These are phyloP conservation scores for Felis catus DNA, from an alignment of 2,113 vertebrate genomes.

Conservation along the genomic window DNA sequence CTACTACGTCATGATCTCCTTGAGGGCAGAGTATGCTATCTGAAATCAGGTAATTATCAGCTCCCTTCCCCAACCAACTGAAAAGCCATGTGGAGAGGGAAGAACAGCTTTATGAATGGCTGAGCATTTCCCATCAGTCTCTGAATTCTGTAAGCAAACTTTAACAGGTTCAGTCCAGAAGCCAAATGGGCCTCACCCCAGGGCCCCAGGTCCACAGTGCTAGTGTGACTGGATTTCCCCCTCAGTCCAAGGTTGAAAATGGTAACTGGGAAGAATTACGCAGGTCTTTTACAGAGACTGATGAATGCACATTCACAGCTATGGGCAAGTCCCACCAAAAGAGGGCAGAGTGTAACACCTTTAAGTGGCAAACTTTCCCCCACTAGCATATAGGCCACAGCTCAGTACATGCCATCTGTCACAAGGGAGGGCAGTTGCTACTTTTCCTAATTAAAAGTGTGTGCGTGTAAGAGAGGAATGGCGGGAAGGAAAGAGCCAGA, in stretches of 20 bases:
- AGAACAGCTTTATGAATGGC: neutral
- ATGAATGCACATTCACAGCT: neutral
- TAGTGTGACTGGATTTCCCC: neutral
- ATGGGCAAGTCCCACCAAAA: neutral
- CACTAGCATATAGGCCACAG: accelerated
- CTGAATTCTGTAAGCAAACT: neutral
- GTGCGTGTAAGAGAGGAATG: neutral
- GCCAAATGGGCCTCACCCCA: neutral
- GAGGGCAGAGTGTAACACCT: accelerated
- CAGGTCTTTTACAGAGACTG: neutral
- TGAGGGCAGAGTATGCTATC: neutral
- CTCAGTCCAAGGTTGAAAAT: neutral
- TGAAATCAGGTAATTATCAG: neutral
- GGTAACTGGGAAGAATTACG: neutral
- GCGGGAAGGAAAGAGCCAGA: neutral
- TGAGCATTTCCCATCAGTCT: neutral
- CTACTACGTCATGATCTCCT: neutral
- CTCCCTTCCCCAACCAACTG: neutral
- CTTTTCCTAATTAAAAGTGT: neutral
- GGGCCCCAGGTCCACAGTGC: neutral
- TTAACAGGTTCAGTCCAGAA: neutral
- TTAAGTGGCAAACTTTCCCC: neutral
- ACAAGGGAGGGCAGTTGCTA: neutral
- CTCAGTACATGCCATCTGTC: neutral
- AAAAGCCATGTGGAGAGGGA: neutral